phyloP scores from a whole-genome alignment of 2,888 invertebrate species.

The Minunthozetes semirufus region DNA sequence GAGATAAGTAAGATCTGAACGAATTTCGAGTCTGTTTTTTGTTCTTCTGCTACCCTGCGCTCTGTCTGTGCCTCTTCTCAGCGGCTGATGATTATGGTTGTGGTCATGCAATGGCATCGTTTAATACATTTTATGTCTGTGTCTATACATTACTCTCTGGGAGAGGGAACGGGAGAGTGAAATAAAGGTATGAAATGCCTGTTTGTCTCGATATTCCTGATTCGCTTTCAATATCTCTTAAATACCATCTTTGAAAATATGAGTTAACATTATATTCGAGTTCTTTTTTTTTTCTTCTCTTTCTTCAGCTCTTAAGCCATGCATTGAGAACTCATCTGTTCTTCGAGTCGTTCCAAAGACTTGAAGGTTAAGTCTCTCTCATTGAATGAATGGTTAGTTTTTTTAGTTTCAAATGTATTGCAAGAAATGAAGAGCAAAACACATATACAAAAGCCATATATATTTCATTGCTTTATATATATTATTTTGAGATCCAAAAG shows the following conservation, averaged over 20 bases:
- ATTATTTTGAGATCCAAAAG: neutral
- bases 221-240: no score
- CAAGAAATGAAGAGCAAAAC: no score
- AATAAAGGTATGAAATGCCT: neutral
- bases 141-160: neutral
- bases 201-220: neutral
- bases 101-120: slow-evolving; percentile 30
- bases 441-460: neutral
- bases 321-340: no score
- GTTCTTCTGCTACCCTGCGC: neutral
- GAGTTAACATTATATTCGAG: no score
- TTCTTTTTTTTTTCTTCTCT: no score
- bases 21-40: neutral
- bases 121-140: slow-evolving; percentile 12
- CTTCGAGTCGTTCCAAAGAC: no score
- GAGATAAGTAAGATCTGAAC: slow-evolving; percentile 7
- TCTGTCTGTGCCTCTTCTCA: neutral
- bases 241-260: no score
- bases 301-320: no score
- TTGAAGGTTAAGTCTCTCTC: no score
- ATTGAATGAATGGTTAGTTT: no score
- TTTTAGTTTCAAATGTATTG: no score
- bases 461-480: neutral
- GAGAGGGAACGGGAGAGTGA: no score
- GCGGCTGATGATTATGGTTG: slow-evolving; percentile 23